Evolutionary conservation across 2,797 vertebrate species (phyloP).

Genomic region (Pelochelys cantorii): DNA sequence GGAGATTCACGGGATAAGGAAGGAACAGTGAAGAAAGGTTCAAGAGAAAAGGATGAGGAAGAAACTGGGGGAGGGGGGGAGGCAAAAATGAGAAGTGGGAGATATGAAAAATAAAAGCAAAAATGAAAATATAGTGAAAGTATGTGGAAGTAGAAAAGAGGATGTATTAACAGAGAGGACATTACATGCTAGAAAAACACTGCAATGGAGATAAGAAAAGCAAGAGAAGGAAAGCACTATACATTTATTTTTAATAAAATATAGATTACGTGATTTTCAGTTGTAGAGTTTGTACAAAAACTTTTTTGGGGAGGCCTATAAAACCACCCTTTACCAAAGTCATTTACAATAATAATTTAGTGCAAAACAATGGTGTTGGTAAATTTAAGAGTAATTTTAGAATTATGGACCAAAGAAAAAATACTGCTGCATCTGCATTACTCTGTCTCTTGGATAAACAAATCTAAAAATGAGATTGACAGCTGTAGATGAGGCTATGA

Average conservation of each 20-base stretch:
- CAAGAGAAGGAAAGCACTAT: neutral
- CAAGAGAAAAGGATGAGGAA: neutral
- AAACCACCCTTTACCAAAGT: neutral
- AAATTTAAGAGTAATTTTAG: neutral
- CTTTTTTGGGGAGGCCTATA: neutral
- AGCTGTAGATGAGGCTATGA: neutral
- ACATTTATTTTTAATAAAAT: neutral
- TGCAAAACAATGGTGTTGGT: neutral
- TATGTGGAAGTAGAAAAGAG: neutral
- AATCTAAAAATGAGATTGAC: neutral
- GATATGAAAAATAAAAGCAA: neutral
- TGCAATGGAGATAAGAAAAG: neutral
- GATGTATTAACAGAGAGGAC: neutral
- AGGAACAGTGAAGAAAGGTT: neutral
- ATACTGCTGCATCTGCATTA: neutral
- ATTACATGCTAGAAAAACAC: neutral
- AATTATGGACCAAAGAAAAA: neutral
- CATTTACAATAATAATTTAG: neutral
- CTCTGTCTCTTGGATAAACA: neutral
- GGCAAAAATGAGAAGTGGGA: neutral
- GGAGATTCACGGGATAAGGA: neutral
- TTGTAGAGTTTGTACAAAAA: neutral
- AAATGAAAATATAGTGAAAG: neutral
- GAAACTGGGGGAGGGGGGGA: neutral
- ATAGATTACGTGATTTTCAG: neutral